phyloP scores from a whole-genome alignment of 2,797 vertebrate species.

The Podarcis siculus region DNA sequence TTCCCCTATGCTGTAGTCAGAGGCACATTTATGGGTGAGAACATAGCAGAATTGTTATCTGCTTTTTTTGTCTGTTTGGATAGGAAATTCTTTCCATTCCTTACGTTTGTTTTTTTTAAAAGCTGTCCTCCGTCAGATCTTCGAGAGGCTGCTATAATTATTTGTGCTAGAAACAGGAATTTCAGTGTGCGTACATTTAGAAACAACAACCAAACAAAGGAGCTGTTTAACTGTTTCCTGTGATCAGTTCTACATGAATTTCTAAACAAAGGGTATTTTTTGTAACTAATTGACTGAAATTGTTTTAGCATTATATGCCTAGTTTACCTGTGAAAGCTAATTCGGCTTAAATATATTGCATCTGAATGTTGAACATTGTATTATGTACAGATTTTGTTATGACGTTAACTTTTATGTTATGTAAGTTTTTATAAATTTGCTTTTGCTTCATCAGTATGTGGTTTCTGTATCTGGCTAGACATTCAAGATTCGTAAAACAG shows the following conservation, averaged over 20 bases:
- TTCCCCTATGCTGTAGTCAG: slow-evolving; percentile 74
- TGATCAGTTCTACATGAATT: slow-evolving; percentile 48
- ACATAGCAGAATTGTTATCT: slow-evolving; percentile 74
- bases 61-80: slow-evolving; percentile 72
- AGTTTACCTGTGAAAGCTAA: slow-evolving; percentile 41
- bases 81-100: slow-evolving; percentile 76
- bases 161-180: slow-evolving; percentile 57
- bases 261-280: slow-evolving; percentile 51
- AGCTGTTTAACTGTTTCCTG: slow-evolving; percentile 50
- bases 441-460: slow-evolving; percentile 1
- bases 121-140: slow-evolving; percentile 61
- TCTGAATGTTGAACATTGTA: slow-evolving; percentile 6
- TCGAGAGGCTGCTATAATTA: slow-evolving; percentile 61
- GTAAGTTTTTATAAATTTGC: slow-evolving; percentile 44
- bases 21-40: slow-evolving; percentile 82
- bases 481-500: not conserved
- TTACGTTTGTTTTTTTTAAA: slow-evolving; percentile 43
- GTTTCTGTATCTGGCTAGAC: slow-evolving; percentile 12
- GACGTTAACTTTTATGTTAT: slow-evolving; percentile 31
- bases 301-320: slow-evolving; percentile 33
- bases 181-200: slow-evolving; percentile 30
- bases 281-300: slow-evolving; percentile 18
- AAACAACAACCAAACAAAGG: slow-evolving; percentile 34
- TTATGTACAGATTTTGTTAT: slow-evolving; percentile 13
- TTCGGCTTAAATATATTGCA: slow-evolving; percentile 21